Conservation (phyloP, 2,797 vertebrate genomes). For the Ataeniobius toweri region DNA sequence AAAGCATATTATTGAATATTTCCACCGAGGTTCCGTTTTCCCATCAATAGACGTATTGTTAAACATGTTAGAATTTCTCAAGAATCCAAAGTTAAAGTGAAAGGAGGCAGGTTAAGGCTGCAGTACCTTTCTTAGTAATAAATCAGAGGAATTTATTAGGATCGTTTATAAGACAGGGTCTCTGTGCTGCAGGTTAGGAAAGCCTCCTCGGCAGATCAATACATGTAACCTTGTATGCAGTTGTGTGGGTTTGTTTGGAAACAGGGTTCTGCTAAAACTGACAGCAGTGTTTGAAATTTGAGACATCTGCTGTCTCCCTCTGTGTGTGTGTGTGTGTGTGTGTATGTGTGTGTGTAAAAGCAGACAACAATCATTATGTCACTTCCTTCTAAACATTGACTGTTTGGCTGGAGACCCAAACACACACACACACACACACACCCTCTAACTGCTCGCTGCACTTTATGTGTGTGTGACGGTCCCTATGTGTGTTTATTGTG, state of each 20-base stretch:
- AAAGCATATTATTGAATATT: not conserved
- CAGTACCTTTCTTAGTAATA: no score
- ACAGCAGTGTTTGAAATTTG: slow-evolving; percentile 65
- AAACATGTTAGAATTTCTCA: not conserved
- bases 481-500: not conserved
- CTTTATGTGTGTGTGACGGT: slow-evolving; percentile 2
- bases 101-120: not conserved
- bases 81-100: not conserved
- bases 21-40: not conserved
- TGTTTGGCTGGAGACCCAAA: slow-evolving; percentile 23
- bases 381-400: slow-evolving; percentile 32
- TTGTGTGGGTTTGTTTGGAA: slow-evolving; percentile 55
- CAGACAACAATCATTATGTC: slow-evolving; percentile 37
- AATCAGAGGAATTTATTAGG: not conserved
- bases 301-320: slow-evolving; percentile 27
- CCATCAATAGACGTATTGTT: not conserved
- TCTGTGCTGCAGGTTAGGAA: slow-evolving; percentile 13
- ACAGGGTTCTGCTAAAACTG: slow-evolving; percentile 65
- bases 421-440: not conserved
- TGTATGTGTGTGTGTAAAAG: slow-evolving; percentile 10
- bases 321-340: slow-evolving; percentile 22
- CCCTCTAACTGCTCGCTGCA: not conserved
- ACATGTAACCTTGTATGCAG: slow-evolving; percentile 9
- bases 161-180: not conserved
- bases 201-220: slow-evolving; percentile 8